Conservation (phyloP, 2,797 vertebrate genomes). For the Aeoliscus strigatus region DNA sequence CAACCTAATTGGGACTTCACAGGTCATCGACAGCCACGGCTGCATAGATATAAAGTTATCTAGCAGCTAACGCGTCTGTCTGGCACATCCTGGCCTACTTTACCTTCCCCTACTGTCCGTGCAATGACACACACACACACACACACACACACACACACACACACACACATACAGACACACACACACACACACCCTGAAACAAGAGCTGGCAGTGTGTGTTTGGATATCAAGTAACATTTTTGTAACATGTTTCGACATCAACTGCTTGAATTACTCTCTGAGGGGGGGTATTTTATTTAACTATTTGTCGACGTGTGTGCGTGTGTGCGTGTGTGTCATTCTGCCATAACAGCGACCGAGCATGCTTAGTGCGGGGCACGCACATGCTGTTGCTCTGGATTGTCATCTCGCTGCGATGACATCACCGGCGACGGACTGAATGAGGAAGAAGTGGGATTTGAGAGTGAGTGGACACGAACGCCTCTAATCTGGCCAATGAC, state of each 20-base stretch:
- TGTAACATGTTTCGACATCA: slow-evolving; percentile 6
- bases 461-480: slow-evolving; percentile 36
- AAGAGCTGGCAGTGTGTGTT: slow-evolving; percentile 44
- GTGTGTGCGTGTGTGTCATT: neutral
- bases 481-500: slow-evolving; percentile 47
- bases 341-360: slow-evolving; percentile 7
- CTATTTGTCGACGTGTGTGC: slow-evolving; percentile 5
- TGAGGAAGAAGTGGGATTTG: slow-evolving; percentile 39
- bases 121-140: slow-evolving; percentile 24
- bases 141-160: slow-evolving; percentile 19
- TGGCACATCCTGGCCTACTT: slow-evolving; percentile 85
- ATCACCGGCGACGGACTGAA: slow-evolving; percentile 19
- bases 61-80: slow-evolving; percentile 70
- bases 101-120: slow-evolving; percentile 47
- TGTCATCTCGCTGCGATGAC: slow-evolving; percentile 26
- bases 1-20: slow-evolving; percentile 64
- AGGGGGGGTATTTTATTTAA: slow-evolving; percentile 16
- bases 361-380: slow-evolving; percentile 16
- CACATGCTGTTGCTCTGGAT: neutral
- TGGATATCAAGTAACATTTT: slow-evolving; percentile 48
- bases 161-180: slow-evolving; percentile 34
- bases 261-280: slow-evolving; percentile 1
- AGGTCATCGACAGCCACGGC: slow-evolving; percentile 73
- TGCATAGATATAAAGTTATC: slow-evolving; percentile 79
- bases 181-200: slow-evolving; percentile 64